Evolutionary conservation across 2,113 vertebrate species (phyloP), one percentile per base, ranked within the genome.

Genomic region (Odocoileus hemionus): DNA sequence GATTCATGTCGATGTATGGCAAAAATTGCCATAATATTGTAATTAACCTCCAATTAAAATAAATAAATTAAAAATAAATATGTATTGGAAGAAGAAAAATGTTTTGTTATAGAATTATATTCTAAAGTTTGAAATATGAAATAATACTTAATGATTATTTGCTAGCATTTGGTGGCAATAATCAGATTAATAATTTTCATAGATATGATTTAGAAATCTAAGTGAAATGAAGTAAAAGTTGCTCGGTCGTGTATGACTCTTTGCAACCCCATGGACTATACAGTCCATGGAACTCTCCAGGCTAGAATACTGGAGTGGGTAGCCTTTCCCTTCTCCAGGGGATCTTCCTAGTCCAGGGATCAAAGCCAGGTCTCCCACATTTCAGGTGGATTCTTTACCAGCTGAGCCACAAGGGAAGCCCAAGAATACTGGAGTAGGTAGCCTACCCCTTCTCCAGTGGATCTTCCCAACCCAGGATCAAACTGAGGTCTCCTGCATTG

Each of bases 201-300:
- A 82, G 3, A 43, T 14, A 52, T 2, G 61, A 67, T n/a, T 67
- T 67, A 67, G 33, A 67, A 67, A 67, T 33, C 7, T 64, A 64
- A 64, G 33, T 64, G 61, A n/a, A n/a, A n/a, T 67, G 33, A n/a
- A 67, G 4, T n/a, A 33, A n/a, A 67, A n/a, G 7, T 19, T 19
- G 15, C 61, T n/a, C 4, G 0, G 16, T 64, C 0, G 15, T n/a
- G 15, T n/a, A 3, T 17, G 15, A 64, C 61, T 64, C 15, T 64
- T 64, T n/a, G 7, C 15, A n/a, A 8, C 7, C 61, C 30, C 61
- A 64, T 64, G 61, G 7, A n/a, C 61, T 64, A 30, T 30, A 30
- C 5, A 61, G 60, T 61, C 13, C 28, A 30, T 30, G 28, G 30
- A 64, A 64, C n/a, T 64, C 3, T n/a, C 61, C 61, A 64, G 3